A percentile compares a stretch with the other conserved stretches of the same genome.
These are phyloP conservation scores for Ceyx margarethae DNA, from an alignment of 2,113 vertebrate species.

Conservation along the genomic window DNA sequence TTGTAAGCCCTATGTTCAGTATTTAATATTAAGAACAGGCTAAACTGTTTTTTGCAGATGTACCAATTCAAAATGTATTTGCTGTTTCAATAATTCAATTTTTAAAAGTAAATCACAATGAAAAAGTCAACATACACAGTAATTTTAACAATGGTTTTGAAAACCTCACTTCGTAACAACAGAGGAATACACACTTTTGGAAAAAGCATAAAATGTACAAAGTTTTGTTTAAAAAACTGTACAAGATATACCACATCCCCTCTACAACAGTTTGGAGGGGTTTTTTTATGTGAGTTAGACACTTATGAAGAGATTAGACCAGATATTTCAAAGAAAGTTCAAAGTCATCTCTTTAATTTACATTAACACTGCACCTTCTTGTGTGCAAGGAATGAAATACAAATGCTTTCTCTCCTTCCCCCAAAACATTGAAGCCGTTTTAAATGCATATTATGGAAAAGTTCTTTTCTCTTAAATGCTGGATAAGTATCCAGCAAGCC, in stretches of 20 bases:
- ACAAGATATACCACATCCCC: not conserved
- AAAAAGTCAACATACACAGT: not conserved
- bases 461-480: not conserved
- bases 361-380: not conserved
- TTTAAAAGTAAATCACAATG: not conserved
- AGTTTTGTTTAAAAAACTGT: not conserved
- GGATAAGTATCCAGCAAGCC: not conserved
- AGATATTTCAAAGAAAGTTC: not conserved
- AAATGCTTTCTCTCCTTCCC: not conserved
- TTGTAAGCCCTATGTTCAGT: not conserved
- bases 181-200: not conserved
- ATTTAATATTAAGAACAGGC: not conserved
- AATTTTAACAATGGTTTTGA: not conserved
- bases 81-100: not conserved
- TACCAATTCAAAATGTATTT: not conserved
- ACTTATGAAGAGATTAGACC: not conserved
- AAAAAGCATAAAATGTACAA: not conserved
- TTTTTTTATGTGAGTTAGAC: not conserved
- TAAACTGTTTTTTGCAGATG: not conserved
- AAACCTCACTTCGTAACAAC: not conserved
- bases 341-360: not conserved
- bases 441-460: not conserved
- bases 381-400: not conserved
- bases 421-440: not conserved
- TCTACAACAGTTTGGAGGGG: not conserved